Evolutionary conservation across 1,140 invertebrate species (phyloP).

Genomic region (Sitobion miscanthi): DNA sequence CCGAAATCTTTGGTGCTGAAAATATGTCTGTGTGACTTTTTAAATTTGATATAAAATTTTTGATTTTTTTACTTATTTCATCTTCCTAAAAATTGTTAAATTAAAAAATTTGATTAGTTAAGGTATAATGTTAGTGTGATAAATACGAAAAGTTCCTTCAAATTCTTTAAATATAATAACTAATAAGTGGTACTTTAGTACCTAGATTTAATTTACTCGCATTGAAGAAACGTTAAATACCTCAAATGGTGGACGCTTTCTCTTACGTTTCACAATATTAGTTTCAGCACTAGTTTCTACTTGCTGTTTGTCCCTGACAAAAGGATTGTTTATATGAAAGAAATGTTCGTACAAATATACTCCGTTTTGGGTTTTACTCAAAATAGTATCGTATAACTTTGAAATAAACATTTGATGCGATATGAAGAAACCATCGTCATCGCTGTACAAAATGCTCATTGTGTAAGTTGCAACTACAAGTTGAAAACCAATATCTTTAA

Average conservation of each 20-base stretch:
- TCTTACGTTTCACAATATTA: background rate
- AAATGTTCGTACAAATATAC: conserved; percentile 34
- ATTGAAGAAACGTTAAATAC: background rate
- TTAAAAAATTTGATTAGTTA: too few species aligned
- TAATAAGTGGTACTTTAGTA: background rate
- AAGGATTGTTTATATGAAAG: conserved; percentile 32
- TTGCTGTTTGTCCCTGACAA: background rate
- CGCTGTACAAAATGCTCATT: conserved; percentile 50
- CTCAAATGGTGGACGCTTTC: background rate
- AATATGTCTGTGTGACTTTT: background rate
- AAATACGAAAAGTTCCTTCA: background rate
- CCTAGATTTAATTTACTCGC: background rate
- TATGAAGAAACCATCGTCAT: conserved; percentile 36
- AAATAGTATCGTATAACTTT: conserved; percentile 3
- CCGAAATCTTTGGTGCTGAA: background rate
- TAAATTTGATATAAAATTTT: conserved; percentile 19
- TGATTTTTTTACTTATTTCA: conserved; percentile 20
- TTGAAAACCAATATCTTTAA: background rate
- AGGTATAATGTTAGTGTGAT: background rate
- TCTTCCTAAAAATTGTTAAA: conserved; percentile 21
- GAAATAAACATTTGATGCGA: conserved; percentile 40
- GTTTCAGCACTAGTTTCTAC: background rate
- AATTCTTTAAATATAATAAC: background rate
- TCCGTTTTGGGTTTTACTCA: background rate
- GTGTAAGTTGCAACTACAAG: background rate